Evolutionary conservation across 2,113 vertebrate genomes (phyloP).

Genomic region (Vanacampus margaritifer): DNA sequence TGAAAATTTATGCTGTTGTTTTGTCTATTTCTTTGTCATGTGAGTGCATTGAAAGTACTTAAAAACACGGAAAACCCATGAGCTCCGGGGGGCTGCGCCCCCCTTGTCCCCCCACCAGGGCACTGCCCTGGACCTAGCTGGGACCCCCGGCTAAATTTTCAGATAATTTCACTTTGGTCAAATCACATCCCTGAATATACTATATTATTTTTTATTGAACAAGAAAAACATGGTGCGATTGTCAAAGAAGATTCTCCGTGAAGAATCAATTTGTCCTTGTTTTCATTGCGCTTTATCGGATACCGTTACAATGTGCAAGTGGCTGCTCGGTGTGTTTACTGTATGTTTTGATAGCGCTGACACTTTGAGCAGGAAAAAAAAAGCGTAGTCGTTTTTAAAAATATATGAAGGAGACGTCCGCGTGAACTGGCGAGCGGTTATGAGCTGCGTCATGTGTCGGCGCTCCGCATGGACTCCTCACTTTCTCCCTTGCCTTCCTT

Average conservation of each 20-base stretch:
- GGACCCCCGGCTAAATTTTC: too few relatives aligned
- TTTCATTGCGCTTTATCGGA: background rate
- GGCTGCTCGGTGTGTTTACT: conserved; percentile 17
- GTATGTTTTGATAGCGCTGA: conserved; percentile 20
- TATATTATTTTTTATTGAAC: background rate
- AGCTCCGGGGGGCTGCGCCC: too few relatives aligned
- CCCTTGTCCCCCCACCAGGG: too few relatives aligned
- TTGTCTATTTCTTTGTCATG: too few relatives aligned
- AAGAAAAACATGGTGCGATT: background rate
- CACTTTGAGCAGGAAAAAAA: too few relatives aligned
- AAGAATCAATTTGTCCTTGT: too few relatives aligned
- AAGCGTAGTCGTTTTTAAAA: conserved; percentile 57
- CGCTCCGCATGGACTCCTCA: conserved; percentile 7
- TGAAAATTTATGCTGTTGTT: too few relatives aligned
- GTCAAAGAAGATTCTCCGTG: background rate
- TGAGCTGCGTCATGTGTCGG: conserved; percentile 64
- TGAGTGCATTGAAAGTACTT: too few relatives aligned
- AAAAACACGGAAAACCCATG: too few relatives aligned
- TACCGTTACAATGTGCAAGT: background rate
- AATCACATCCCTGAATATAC: too few relatives aligned
- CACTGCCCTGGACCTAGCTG: too few relatives aligned
- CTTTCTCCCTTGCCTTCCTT: conserved; percentile 25
- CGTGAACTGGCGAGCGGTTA: conserved; percentile 55
- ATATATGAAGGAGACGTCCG: conserved; percentile 56
- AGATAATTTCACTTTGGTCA: too few relatives aligned